Evolutionary conservation across 2,888 invertebrate species (phyloP).

Genomic region (Phortica okadai): DNA sequence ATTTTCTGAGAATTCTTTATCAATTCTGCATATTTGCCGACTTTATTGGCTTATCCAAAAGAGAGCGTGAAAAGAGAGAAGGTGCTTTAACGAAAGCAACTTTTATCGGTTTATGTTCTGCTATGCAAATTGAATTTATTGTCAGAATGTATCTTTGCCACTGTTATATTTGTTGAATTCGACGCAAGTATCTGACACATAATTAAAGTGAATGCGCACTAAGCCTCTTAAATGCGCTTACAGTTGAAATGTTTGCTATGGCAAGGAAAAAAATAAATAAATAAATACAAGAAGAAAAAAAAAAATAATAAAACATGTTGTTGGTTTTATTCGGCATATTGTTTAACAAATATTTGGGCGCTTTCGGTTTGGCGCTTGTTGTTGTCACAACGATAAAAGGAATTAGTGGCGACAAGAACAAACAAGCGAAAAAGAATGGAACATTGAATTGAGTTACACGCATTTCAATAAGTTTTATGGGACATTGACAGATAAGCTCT

Average conservation of each 20-base stretch:
- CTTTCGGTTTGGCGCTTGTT: not conserved
- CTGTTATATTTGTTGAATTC: not conserved
- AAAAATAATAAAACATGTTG: not conserved
- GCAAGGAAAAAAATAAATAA: not conserved
- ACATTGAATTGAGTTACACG: not conserved
- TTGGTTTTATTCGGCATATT: not conserved
- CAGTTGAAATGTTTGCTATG: slow-evolving; percentile 4
- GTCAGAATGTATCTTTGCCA: not conserved
- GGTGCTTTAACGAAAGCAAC: too few species aligned
- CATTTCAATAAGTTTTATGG: not conserved
- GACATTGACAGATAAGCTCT: too few species aligned
- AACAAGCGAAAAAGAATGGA: not conserved
- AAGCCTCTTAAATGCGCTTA: not conserved
- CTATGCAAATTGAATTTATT: too few species aligned
- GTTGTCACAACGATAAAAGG: not conserved
- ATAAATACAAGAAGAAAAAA: not conserved
- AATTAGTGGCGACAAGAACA: slow-evolving; percentile 8
- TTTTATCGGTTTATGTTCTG: too few species aligned
- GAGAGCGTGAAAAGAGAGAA: not conserved
- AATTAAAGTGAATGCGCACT: not conserved
- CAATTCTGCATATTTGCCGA: slow-evolving; percentile 4
- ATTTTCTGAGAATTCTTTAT: not conserved
- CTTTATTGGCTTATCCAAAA: not conserved
- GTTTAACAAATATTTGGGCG: not conserved
- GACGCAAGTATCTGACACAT: not conserved